Evolutionary conservation across 2,888 invertebrate species (phyloP).

Genomic region (Rotaria socialis): DNA sequence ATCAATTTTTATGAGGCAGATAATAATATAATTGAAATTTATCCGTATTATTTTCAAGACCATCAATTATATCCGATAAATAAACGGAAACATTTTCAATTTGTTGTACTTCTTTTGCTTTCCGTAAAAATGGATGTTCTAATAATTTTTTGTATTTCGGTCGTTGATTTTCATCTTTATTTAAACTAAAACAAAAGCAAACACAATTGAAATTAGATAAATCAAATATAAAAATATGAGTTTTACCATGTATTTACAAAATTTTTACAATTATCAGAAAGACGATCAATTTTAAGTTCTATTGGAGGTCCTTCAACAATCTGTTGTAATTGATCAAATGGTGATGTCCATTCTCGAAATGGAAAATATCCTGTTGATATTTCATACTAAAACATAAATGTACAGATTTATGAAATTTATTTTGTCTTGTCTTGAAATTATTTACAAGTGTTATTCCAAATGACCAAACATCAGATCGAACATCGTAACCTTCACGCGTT

Average conservation of each 20-base stretch:
- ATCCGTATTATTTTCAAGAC: background rate
- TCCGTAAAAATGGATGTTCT: conserved; percentile 11
- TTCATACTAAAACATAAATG: conserved; percentile 68
- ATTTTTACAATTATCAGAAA: conserved; percentile 83
- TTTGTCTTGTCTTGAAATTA: background rate
- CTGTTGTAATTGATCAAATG: conserved; percentile 93
- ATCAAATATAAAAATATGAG: conserved; percentile 86
- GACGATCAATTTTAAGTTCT: conserved; percentile 70
- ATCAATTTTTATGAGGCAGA: background rate
- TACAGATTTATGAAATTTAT: background rate
- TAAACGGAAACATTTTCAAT: background rate
- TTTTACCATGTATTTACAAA: conserved; percentile 91
- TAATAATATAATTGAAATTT: conserved; percentile 17
- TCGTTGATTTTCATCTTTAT: conserved; percentile 86
- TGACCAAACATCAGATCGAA: conserved; percentile 63
- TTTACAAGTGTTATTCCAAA: conserved; percentile 62
- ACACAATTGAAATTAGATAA: background rate
- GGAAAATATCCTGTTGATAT: conserved; percentile 93
- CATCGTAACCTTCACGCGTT: conserved; percentile 59
- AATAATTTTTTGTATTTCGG: conserved; percentile 90
- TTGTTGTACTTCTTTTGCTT: background rate
- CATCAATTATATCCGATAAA: conserved; percentile 6
- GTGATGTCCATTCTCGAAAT: conserved; percentile 87
- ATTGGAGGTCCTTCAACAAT: conserved; percentile 95
- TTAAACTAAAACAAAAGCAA: conserved; percentile 69